Conservation (phyloP, 2,797 vertebrate genomes). For the Etheostoma perlongum region DNA sequence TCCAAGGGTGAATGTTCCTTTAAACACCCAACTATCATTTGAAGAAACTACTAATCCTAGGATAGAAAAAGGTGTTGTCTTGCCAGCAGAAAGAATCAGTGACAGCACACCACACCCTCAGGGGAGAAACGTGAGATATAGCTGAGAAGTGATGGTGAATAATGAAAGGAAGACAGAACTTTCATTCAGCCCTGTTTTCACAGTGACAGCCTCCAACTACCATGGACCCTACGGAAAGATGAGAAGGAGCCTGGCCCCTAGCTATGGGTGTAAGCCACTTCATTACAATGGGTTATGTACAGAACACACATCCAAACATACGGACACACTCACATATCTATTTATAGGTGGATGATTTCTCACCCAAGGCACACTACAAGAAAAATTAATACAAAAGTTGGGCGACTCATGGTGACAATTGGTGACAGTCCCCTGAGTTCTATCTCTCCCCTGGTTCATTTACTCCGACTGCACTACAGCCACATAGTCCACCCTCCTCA, state of each 20-base stretch:
- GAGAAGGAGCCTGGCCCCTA: slow-evolving; percentile 53
- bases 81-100: slow-evolving; percentile 53
- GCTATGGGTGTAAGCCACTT: slow-evolving; percentile 59
- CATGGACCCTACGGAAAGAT: slow-evolving; percentile 50
- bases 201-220: slow-evolving; percentile 41
- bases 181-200: slow-evolving; percentile 52
- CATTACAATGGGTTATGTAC: slow-evolving; percentile 34
- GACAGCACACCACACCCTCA: slow-evolving; percentile 50
- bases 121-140: slow-evolving; percentile 53
- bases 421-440: slow-evolving; percentile 78
- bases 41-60: slow-evolving; percentile 48
- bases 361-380: slow-evolving; percentile 69
- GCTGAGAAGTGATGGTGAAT: slow-evolving; percentile 57
- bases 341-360: slow-evolving; percentile 78
- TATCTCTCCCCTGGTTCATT: slow-evolving; percentile 68
- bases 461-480: slow-evolving; percentile 71
- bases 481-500: slow-evolving; percentile 52
- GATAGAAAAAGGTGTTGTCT: slow-evolving; percentile 52
- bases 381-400: slow-evolving; percentile 82
- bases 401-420: slow-evolving; percentile 81
- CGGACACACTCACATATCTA: slow-evolving; percentile 56
- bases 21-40: slow-evolving; percentile 30
- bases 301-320: slow-evolving; percentile 28
- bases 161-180: slow-evolving; percentile 63
- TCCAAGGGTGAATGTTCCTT: slow-evolving; percentile 7